A percentile compares a stretch with the other conserved stretches of the same genome.
Conservation (phyloP, 2,113 vertebrate species). For the Philantomba maxwellii region DNA sequence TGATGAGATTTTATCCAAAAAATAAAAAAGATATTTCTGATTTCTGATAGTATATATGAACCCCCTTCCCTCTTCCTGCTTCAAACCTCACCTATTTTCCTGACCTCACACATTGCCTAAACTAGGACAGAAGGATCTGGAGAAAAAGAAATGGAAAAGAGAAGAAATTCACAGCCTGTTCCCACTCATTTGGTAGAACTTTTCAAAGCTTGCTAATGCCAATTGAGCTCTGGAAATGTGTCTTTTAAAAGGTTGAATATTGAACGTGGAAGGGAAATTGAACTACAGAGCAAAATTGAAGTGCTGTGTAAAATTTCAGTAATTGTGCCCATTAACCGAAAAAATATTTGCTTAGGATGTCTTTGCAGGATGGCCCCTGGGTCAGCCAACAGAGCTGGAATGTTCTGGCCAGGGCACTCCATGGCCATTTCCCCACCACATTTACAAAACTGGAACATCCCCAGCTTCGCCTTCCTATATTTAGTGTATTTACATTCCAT, state of each 20-base stretch:
- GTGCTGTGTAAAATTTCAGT: slow-evolving; percentile 3
- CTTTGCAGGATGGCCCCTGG: background rate
- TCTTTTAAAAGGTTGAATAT: slow-evolving; percentile 18
- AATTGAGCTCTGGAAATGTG: background rate
- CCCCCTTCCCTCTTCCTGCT: background rate
- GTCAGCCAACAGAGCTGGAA: slow-evolving; percentile 20
- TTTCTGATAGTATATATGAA: background rate
- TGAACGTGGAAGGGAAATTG: slow-evolving; percentile 32
- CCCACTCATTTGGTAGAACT: background rate
- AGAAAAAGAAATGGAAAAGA: background rate
- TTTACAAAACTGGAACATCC: background rate
- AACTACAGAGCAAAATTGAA: slow-evolving; percentile 20
- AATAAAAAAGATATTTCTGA: background rate
- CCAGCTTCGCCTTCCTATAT: background rate
- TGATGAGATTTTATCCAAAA: background rate
- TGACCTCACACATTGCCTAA: background rate
- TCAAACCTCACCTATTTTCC: background rate
- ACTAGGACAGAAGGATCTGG: background rate
- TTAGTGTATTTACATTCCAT: background rate
- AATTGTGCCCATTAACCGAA: slow-evolving; percentile 35
- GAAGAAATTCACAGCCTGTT: background rate
- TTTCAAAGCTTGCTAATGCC: background rate
- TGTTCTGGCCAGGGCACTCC: background rate
- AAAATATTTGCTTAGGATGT: slow-evolving; percentile 46
- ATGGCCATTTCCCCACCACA: background rate